Conservation (phyloP, 2,797 vertebrate species). For the Crax fasciolata region DNA sequence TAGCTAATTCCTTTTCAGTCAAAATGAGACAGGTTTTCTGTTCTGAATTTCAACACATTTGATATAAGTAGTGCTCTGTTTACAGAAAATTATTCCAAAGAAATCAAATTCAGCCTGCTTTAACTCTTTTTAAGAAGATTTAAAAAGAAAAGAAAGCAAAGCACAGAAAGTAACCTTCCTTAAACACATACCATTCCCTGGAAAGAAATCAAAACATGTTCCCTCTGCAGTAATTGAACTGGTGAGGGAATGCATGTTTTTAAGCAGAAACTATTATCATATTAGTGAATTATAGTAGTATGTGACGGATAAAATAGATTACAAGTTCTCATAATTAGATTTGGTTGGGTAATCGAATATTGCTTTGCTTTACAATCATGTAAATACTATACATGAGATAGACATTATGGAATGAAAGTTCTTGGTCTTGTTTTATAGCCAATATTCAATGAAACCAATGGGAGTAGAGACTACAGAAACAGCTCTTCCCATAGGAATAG, state of each 20-base stretch:
- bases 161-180: neutral
- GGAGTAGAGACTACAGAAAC: neutral
- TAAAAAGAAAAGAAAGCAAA: neutral
- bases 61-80: neutral
- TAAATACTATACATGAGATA: neutral
- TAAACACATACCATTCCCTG: neutral
- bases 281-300: neutral
- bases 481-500: neutral
- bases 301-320: conserved; percentile 28
- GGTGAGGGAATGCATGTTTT: neutral
- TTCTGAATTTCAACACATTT: neutral
- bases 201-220: conserved; percentile 20
- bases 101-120: neutral
- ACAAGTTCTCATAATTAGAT: conserved; percentile 5
- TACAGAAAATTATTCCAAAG: neutral
- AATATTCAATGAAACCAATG: neutral
- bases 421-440: neutral
- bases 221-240: conserved; percentile 7
- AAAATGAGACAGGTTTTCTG: neutral
- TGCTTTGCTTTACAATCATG: conserved; percentile 17
- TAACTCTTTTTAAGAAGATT: neutral
- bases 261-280: conserved; percentile 31
- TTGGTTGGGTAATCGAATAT: conserved; percentile 1
- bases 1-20: neutral
- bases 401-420: neutral